A percentile compares a stretch with the other conserved stretches of the same genome.
These are phyloP conservation scores for Andrena flavipes DNA, from an alignment of 2,888 invertebrate species.

Conservation along the genomic window DNA sequence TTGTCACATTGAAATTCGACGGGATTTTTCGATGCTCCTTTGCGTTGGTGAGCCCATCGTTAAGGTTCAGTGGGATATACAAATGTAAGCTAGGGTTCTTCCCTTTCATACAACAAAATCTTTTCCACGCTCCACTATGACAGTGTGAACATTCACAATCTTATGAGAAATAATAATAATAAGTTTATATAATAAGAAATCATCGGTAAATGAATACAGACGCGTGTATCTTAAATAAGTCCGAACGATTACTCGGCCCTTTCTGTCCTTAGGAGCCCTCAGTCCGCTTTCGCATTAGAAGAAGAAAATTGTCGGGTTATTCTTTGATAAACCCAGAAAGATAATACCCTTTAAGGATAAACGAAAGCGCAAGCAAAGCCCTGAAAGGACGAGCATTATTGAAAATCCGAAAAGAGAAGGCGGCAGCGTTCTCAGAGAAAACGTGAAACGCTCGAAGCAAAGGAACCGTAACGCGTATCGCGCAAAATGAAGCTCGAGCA, in stretches of 20 bases:
- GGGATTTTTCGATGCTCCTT: too few species aligned
- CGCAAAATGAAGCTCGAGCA: conserved; percentile 39
- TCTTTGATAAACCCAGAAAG: neutral
- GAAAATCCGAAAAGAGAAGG: conserved; percentile 12
- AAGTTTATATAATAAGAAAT: too few species aligned
- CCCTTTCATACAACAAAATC: neutral
- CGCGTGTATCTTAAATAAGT: neutral
- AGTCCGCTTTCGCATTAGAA: conserved; percentile 8
- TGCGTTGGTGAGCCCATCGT: too few species aligned
- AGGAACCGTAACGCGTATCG: conserved; percentile 23
- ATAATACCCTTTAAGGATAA: neutral
- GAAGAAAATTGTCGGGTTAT: neutral
- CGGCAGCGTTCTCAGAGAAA: conserved; percentile 9
- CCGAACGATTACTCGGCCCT: too few species aligned
- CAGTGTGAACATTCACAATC: too few species aligned
- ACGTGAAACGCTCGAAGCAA: conserved; percentile 34
- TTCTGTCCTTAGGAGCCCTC: neutral
- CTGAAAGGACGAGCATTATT: neutral
- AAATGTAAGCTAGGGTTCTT: neutral
- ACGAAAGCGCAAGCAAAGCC: conserved; percentile 9
- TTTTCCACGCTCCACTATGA: too few species aligned
- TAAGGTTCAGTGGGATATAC: too few species aligned
- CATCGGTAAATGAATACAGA: too few species aligned
- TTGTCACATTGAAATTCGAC: neutral
- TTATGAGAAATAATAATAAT: too few species aligned